Evolutionary conservation across 2,113 vertebrate genomes (phyloP).

Genomic region (Brachirus orientalis): DNA sequence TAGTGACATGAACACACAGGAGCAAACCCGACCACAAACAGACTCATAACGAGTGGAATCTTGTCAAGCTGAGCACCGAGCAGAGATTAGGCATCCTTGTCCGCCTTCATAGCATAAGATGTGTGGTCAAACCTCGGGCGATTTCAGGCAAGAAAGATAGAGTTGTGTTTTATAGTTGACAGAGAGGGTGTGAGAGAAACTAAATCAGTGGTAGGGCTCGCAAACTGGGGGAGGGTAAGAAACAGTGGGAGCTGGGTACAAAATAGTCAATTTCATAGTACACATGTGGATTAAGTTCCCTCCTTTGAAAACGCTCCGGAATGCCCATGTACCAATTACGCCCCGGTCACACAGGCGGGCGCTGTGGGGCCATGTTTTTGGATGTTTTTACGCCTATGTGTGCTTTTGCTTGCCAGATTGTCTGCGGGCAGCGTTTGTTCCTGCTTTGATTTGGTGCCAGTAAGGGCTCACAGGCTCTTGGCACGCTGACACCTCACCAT

Average conservation of each 20-base stretch:
- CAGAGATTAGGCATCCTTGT: conserved; percentile 80
- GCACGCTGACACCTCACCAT: conserved; percentile 68
- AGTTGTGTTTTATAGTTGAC: conserved; percentile 56
- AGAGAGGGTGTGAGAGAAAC: conserved; percentile 53
- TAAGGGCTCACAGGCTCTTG: conserved; percentile 75
- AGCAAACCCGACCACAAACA: conserved; percentile 49
- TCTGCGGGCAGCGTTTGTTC: conserved; percentile 74
- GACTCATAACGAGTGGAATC: conserved; percentile 70
- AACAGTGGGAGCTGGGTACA: conserved; percentile 64
- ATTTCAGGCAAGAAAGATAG: conserved; percentile 53
- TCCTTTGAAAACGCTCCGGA: conserved; percentile 76
- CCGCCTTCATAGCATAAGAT: conserved; percentile 74
- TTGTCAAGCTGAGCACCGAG: conserved; percentile 75
- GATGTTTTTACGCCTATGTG: conserved; percentile 69
- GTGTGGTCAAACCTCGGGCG: conserved; percentile 82
- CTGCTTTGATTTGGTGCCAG: conserved; percentile 81
- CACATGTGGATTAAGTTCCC: conserved; percentile 83
- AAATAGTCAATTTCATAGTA: conserved; percentile 85
- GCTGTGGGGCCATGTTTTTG: conserved; percentile 72
- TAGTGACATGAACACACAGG: conserved; percentile 35
- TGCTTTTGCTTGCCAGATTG: conserved; percentile 75
- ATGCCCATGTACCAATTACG: conserved; percentile 81
- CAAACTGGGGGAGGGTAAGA: conserved; percentile 55
- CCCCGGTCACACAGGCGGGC: conserved; percentile 67
- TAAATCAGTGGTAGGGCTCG: conserved; percentile 55